Conservation (phyloP, 2,888 invertebrate genomes). For the Lithodes maja region DNA sequence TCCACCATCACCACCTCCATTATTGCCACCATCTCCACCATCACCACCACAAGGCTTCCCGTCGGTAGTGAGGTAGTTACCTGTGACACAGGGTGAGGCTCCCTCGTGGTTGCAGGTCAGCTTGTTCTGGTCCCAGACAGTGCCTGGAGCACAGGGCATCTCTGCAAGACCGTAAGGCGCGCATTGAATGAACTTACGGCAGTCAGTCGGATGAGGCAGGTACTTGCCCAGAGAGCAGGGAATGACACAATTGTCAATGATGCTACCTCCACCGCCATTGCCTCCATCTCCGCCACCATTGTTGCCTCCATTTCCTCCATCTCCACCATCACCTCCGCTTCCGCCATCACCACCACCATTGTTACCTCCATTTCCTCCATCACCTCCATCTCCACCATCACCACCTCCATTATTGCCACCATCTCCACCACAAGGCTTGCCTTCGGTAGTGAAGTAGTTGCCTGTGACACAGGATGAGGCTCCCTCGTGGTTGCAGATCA, state of each 20-base stretch:
- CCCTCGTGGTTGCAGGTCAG: conserved; percentile 26
- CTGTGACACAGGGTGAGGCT: conserved; percentile 43
- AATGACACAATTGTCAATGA: conserved; percentile 15
- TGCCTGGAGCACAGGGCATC: conserved; percentile 38
- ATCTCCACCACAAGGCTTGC: conserved; percentile 38
- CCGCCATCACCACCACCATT: conserved; percentile 12
- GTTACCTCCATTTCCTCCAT: conserved; percentile 1
- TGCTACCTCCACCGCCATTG: conserved; percentile 8
- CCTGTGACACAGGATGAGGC: conserved; percentile 44
- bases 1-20: conserved; percentile 1
- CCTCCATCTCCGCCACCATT: conserved; percentile 2
- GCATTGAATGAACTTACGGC: conserved; percentile 53
- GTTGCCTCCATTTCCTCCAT: background rate
- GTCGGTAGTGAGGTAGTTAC: conserved; percentile 35
- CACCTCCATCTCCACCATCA: background rate
- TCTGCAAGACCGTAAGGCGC: conserved; percentile 40
- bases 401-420: conserved; percentile 14
- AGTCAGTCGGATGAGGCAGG: conserved; percentile 65
- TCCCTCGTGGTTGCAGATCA: conserved; percentile 22
- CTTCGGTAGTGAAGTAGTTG: conserved; percentile 33
- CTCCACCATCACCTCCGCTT: conserved; percentile 2
- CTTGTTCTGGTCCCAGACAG: conserved; percentile 35
- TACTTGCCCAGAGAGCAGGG: conserved; percentile 35
- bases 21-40: conserved; percentile 16
- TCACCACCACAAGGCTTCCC: conserved; percentile 38